phyloP scores from a whole-genome alignment of 2,113 vertebrate genomes.

The Ranitomeya imitator region DNA sequence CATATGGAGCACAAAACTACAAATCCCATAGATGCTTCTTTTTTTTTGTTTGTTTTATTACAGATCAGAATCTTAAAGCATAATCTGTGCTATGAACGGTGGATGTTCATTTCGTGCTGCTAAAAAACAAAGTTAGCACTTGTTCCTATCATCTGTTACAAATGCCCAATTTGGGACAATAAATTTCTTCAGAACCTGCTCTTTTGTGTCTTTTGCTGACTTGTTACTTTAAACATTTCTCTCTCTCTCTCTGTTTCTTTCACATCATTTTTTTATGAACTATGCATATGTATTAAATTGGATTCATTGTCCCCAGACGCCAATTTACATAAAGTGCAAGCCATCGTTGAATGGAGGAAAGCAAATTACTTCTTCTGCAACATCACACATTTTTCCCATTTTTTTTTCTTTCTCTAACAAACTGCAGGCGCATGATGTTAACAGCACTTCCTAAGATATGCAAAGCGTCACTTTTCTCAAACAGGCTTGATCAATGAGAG shows the following conservation, averaged over 20 bases:
- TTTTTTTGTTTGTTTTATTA: conserved; percentile 76
- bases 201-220: conserved; percentile 82
- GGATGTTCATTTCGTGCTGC: conserved; percentile 80
- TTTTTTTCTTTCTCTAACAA: conserved; percentile 82
- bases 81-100: conserved; percentile 84
- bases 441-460: conserved; percentile 95
- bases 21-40: conserved; percentile 83
- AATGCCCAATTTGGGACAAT: conserved; percentile 86
- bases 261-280: conserved; percentile 84
- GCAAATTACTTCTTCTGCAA: conserved; percentile 98
- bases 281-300: conserved; percentile 98
- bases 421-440: conserved; percentile 90
- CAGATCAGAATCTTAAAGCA: conserved; percentile 86
- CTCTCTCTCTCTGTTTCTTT: conserved; percentile 70
- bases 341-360: conserved; percentile 98
- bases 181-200: conserved; percentile 82
- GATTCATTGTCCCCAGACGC: conserved; percentile 99
- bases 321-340: conserved; percentile 99
- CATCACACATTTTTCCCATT: conserved; percentile 82
- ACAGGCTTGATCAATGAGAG: conserved; percentile 85
- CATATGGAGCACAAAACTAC: conserved; percentile 87
- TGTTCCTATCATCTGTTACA: conserved; percentile 88
- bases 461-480: conserved; percentile 89
- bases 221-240: conserved; percentile 73
- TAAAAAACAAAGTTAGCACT: conserved; percentile 88